A percentile compares a stretch with the other conserved stretches of the same genome.
phyloP scores from a whole-genome alignment of 2,113 vertebrate species.

The Sapayoa aenigma region DNA sequence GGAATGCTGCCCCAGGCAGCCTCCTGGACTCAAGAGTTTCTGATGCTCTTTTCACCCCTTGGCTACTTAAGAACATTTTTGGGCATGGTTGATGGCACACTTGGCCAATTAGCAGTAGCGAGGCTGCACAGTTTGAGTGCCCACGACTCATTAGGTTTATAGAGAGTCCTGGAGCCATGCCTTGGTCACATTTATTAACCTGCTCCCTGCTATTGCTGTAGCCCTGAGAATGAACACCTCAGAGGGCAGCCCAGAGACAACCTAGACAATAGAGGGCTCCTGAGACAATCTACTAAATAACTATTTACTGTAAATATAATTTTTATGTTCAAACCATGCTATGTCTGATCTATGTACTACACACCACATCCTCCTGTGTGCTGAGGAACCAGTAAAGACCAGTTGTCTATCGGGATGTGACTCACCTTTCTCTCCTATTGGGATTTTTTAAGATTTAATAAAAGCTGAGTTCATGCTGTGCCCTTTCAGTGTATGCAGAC shows the following conservation, averaged over 20 bases:
- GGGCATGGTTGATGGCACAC: slow-evolving; percentile 39
- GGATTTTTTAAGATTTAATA: neutral
- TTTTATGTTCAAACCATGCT: neutral
- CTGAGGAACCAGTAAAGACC: neutral
- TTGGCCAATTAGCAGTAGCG: slow-evolving; percentile 24
- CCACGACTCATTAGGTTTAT: slow-evolving; percentile 55
- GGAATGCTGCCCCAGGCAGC: slow-evolving; percentile 35
- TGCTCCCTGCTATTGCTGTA: neutral
- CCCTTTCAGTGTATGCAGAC: neutral
- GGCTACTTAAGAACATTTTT: slow-evolving; percentile 44
- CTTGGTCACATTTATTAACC: neutral
- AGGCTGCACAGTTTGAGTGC: slow-evolving; percentile 2
- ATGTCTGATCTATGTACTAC: neutral
- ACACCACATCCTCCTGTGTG: accelerated
- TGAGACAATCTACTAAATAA: neutral
- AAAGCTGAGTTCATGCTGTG: neutral
- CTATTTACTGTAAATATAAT: neutral
- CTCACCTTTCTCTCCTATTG: neutral
- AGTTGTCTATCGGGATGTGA: neutral
- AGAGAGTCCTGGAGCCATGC: slow-evolving; percentile 16
- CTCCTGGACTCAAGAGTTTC: slow-evolving; percentile 2
- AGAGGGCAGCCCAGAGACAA: neutral
- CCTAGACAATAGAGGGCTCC: neutral
- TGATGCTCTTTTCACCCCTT: slow-evolving; percentile 38
- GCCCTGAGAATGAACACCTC: slow-evolving; percentile 2